Evolutionary conservation across 2,113 vertebrate genomes (phyloP).

Genomic region (Solea solea): DNA sequence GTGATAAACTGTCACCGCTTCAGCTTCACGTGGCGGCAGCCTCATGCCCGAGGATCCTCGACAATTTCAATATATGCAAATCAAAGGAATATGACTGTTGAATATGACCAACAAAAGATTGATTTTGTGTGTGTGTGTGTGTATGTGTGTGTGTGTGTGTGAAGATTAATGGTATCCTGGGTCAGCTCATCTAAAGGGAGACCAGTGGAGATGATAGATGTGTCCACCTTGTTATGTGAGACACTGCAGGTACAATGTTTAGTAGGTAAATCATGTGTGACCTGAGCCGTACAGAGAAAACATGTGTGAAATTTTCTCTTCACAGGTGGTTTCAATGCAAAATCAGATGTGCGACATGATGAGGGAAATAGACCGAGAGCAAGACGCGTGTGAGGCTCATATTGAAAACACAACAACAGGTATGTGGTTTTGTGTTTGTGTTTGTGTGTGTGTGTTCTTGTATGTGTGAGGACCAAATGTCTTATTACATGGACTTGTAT

Average conservation of each 20-base stretch:
- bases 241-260: background rate
- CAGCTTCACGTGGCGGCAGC: slow-evolving; percentile 5
- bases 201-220: background rate
- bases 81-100: background rate
- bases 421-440: slow-evolving; percentile 33
- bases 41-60: background rate
- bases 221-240: slow-evolving; percentile 1
- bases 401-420: slow-evolving; percentile 71
- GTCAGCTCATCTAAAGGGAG: slow-evolving; percentile 11
- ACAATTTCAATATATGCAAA: slow-evolving; percentile 10
- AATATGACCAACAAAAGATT: slow-evolving; percentile 10
- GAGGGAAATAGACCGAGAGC: slow-evolving; percentile 64
- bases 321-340: slow-evolving; percentile 61
- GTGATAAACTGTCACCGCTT: slow-evolving; percentile 20
- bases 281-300: background rate
- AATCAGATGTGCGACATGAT: slow-evolving; percentile 72
- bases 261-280: background rate
- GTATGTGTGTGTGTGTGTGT: background rate
- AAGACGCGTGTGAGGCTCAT: slow-evolving; percentile 56
- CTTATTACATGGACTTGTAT: too few species aligned
- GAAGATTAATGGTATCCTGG: slow-evolving; percentile 11
- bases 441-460: background rate
- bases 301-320: slow-evolving; percentile 15
- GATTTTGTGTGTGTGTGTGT: slow-evolving; percentile 11
- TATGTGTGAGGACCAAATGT: too few species aligned